Evolutionary conservation across 2,113 vertebrate genomes (phyloP), one percentile per base, ranked within the genome.

Genomic region (Rhinolophus sinicus): DNA sequence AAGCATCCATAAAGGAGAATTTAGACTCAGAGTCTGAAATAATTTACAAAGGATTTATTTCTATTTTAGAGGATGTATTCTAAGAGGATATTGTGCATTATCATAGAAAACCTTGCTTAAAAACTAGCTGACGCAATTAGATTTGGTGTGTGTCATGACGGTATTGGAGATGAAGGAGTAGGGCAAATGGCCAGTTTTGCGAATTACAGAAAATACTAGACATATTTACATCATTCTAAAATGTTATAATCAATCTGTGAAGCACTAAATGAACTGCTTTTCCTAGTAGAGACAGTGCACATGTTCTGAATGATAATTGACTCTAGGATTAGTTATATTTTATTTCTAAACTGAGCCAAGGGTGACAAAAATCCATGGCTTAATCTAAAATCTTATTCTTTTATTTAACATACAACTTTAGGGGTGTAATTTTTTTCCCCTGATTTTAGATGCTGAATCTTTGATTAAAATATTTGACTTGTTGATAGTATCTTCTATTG

Each of bases 251-350:
- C 70, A 21, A 54, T 70, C n/a, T 65, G 10, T 14, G n/a, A 96
- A 92, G 18, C 47, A n/a, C 38, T 90, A 81, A 77, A 35, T 76
- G 62, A 58, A 47, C 70, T 21, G 13, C 47, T 58, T 33, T 78
- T 76, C 52, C 76, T 76, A 60, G 22, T 50, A 88, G 50, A 24
- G 72, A 16, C 6, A 40, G 8, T 54, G 26, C 8, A 24, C 67
- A 21, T 52, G 44, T 7, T 82, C 65, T 12, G 76, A 82, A 19
- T 78, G 47, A 52, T 73, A 91, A 65, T 81, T 81, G 80, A 35
- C 69, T 87, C 95, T 75, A 58, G 38, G 78, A 94, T 89, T 21
- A 50, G 10, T 22, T 87, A 76, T 54, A 47, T 64, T 78, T 90
- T 93, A 0, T 60, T 96, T 92, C 72, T 38, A 72, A 90, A 97